Percentiles rank a stretch among this genome's conserved stretches.
These are phyloP conservation scores for Heliopora coerulea DNA, from an alignment of 92 coral and sea anemone genomes.

Conservation along the genomic window DNA sequence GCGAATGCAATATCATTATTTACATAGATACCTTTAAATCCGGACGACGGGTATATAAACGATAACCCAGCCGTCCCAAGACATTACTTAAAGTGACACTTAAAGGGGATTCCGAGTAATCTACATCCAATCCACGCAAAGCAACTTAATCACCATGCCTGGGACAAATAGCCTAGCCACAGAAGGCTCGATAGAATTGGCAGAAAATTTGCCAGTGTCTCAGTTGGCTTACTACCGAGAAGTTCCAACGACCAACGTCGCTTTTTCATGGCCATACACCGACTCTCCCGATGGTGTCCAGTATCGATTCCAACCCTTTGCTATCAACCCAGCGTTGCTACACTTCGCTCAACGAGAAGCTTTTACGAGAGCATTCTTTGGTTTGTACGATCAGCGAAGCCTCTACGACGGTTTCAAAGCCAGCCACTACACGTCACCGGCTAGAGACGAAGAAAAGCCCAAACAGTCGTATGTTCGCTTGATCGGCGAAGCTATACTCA, in stretches of 20 bases:
- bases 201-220: background rate
- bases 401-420: constrained; percentile 24
- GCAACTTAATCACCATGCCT: constrained; percentile 7
- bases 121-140: background rate
- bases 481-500: constrained; percentile 89
- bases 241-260: constrained; percentile 3
- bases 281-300: background rate
- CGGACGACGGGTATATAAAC: constrained; percentile 3
- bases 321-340: constrained; percentile 38
- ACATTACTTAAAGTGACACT: constrained; percentile 3
- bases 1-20: constrained; percentile 31
- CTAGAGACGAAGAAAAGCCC: constrained; percentile 65
- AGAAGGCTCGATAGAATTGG: constrained; percentile 30
- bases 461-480: constrained; percentile 87
- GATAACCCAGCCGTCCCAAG: background rate
- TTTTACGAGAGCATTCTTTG: constrained; percentile 25
- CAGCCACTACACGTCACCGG: constrained; percentile 6
- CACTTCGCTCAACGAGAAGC: constrained; percentile 37
- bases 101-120: constrained; percentile 32
- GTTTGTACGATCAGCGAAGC: constrained; percentile 26
- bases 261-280: constrained; percentile 24
- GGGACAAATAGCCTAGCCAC: constrained; percentile 2
- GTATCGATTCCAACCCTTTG: constrained; percentile 39
- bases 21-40: constrained; percentile 19
- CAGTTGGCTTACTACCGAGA: constrained; percentile 41